phyloP scores from a whole-genome alignment of 2,797 vertebrate species.

The Helarctos malayanus region DNA sequence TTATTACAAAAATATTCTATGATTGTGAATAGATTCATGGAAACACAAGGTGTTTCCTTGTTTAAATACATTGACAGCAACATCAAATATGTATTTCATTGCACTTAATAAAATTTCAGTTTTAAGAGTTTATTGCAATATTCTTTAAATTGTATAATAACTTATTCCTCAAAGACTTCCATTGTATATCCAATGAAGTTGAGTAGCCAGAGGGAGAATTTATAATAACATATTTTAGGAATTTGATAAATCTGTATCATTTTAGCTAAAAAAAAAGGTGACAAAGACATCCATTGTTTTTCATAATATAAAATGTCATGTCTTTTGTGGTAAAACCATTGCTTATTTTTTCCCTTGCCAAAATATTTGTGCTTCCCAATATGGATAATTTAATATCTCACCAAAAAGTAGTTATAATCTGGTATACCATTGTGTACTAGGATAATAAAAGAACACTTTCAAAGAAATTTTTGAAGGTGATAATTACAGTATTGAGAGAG shows the following conservation, averaged over 20 bases:
- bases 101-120: background rate
- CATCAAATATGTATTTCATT: background rate
- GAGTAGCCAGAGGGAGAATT: background rate
- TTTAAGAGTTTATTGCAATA: conserved; percentile 15
- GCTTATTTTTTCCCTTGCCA: background rate
- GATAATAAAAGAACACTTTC: background rate
- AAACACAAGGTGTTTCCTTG: background rate
- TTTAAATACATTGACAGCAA: background rate
- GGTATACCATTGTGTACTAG: background rate
- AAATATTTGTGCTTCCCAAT: background rate
- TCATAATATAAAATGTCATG: background rate
- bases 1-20: background rate
- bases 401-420: background rate
- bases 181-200: background rate
- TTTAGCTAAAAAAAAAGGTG: background rate
- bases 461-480: background rate
- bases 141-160: background rate
- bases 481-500: background rate
- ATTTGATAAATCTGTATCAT: background rate
- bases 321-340: background rate
- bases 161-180: background rate
- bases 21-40: background rate
- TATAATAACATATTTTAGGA: background rate
- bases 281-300: background rate
- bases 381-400: background rate